Percentiles rank a stretch among this genome's conserved stretches.
Conservation (phyloP, 2,797 vertebrate species). For the Philypnodon macrostomus region DNA sequence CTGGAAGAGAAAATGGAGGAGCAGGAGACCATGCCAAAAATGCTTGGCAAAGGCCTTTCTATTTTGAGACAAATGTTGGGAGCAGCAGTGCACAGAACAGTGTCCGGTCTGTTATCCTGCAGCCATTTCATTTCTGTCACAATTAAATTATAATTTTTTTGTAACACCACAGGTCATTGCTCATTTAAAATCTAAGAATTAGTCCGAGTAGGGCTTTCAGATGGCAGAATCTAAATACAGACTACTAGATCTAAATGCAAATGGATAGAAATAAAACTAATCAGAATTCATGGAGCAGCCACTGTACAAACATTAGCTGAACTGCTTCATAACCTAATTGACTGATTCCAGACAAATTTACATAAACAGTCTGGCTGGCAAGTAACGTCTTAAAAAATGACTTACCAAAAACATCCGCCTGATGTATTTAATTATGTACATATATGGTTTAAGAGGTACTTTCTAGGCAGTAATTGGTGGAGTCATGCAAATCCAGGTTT, state of each 20-base stretch:
- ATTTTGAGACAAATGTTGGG: slow-evolving; percentile 62
- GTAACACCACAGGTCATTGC: no score
- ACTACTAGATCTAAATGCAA: neutral
- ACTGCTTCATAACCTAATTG: no score
- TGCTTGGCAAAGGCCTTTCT: slow-evolving; percentile 61
- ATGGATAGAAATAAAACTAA: neutral
- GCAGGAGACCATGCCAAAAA: slow-evolving; percentile 50
- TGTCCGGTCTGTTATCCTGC: slow-evolving; percentile 48
- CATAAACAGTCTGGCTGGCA: no score
- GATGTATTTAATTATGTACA: no score
- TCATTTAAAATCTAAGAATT: no score
- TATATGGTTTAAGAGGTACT: no score
- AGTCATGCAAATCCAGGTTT: no score
- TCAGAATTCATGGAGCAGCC: neutral
- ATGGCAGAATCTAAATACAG: neutral
- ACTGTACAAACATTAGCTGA: no score
- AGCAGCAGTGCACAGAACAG: slow-evolving; percentile 43
- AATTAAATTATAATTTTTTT: slow-evolving; percentile 6
- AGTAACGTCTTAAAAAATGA: no score
- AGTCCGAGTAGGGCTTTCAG: neutral
- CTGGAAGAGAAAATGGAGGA: slow-evolving; percentile 22
- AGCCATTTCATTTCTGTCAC: slow-evolving; percentile 18
- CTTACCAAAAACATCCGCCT: no score
- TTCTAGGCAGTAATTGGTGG: no score
- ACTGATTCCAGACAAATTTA: no score